Evolutionary conservation across 37 sponge, comb jelly and placozoan genomes (phyloP).

Genomic region (Chondrilla cf. caribensis): DNA sequence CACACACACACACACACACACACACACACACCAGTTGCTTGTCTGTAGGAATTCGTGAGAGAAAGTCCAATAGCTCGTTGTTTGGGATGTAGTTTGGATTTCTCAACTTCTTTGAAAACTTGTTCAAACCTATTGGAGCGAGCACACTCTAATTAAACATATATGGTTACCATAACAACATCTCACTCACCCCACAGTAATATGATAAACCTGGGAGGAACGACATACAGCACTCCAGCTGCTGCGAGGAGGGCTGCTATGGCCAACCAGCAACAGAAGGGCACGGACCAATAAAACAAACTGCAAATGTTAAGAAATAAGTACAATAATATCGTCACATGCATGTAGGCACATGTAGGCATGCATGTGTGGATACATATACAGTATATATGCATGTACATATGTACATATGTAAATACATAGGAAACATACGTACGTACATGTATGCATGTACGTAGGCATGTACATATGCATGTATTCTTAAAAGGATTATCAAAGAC

Average conservation of each 20-base stretch:
- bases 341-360: too few species aligned
- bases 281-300: constrained; percentile 86
- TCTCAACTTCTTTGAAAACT: constrained; percentile 76
- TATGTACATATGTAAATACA: too few species aligned
- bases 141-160: too few species aligned
- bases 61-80: constrained; percentile 84
- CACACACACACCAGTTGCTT: constrained; percentile 54
- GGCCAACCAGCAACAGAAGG: constrained; percentile 81
- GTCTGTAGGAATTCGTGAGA: constrained; percentile 80
- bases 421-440: too few species aligned
- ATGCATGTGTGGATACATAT: too few species aligned
- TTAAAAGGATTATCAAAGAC: too few species aligned
- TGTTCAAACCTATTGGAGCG: constrained; percentile 70
- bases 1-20: too few species aligned
- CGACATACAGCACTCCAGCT: constrained; percentile 54
- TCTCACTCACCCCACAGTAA: constrained; percentile 61
- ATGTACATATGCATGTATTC: too few species aligned
- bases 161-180: neutral
- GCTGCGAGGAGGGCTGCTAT: constrained; percentile 46
- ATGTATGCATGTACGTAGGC: too few species aligned
- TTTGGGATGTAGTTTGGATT: constrained; percentile 83
- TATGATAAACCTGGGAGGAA: constrained; percentile 78
- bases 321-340: too few species aligned
- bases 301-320: constrained; percentile 28
- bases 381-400: neutral